Base-by-base conservation (phyloP, 2,888 invertebrate species). In the Cephus spinipes region DNA sequence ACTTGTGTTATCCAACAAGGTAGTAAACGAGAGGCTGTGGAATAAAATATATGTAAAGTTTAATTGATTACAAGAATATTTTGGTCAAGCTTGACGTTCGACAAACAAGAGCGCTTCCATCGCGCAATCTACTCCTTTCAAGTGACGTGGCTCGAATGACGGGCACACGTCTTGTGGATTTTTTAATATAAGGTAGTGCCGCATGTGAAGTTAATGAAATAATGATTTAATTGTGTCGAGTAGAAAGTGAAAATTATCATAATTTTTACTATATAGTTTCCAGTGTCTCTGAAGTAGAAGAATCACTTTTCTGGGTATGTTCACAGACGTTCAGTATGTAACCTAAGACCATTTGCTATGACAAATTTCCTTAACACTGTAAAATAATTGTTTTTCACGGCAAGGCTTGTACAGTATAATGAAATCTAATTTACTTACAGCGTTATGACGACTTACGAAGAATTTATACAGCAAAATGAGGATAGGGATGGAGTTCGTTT, bases 391-490 rank as follows among this genome's bases (percentile, higher is more conserved):
- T 15, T 76, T 12, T 79, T 78, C 71, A 30, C 32, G 23, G 68
- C 30, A 34, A 33, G 23, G 1, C 2, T 71, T 30, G 0, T 71
- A 9, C 71, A 33, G 15, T 71, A 30, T n/a, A 33, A 71, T 71
- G 15, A 33, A 71, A 30, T 11, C 6, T 33, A 12, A 30, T 36
- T 76, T 73, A 31, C 74, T 74, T 74, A 6, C 31, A 89, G 87
- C 90, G 92, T 89, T 81, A 97, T 97, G 97, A 95, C 97, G 86
- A 97, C 97, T 75, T 98, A 97, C 92, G 97, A 97, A 91, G 98
- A 99, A 93, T 99, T 98, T 92, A 98, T 99, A 91, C 98, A 98
- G 90, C 98, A 98, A 92, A 98, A 99, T 92, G 99, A 99, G 92
- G 98, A 98, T 89, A 94, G 98, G 55, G 99, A 99, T 93, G 99